Evolutionary conservation across 2,888 invertebrate genomes (phyloP).

Genomic region (Agonopterix alstromeriana): DNA sequence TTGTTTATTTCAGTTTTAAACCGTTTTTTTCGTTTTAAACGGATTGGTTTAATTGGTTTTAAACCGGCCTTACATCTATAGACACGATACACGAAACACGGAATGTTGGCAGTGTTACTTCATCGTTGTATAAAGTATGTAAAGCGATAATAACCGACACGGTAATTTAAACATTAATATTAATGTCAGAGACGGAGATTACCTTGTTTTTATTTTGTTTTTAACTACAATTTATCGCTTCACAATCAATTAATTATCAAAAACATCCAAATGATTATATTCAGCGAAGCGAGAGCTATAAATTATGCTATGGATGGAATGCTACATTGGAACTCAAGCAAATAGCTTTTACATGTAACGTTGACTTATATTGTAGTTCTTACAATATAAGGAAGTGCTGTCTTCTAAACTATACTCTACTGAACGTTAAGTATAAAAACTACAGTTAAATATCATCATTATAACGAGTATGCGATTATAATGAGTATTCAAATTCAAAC

Average conservation of each 20-base stretch:
- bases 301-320: slow-evolving; percentile 43
- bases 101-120: slow-evolving; percentile 36
- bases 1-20: too few species aligned
- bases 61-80: too few species aligned
- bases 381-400: slow-evolving; percentile 35
- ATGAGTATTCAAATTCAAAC: slow-evolving; percentile 19
- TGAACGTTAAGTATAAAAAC: slow-evolving; percentile 12
- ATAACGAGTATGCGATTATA: slow-evolving; percentile 13
- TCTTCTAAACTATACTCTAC: slow-evolving; percentile 6
- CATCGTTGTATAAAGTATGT: slow-evolving; percentile 26
- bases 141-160: neutral
- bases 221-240: too few species aligned
- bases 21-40: too few species aligned
- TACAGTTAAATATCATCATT: slow-evolving; percentile 19
- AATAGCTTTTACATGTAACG: slow-evolving; percentile 20
- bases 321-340: slow-evolving; percentile 26
- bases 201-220: too few species aligned
- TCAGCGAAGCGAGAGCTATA: slow-evolving; percentile 9
- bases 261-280: neutral
- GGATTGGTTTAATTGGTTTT: too few species aligned
- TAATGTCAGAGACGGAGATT: too few species aligned
- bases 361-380: slow-evolving; percentile 30
- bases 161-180: too few species aligned
- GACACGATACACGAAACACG: slow-evolving; percentile 16
- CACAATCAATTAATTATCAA: neutral